Conservation (phyloP, 2,797 vertebrate species). For the Mustela erminea region DNA sequence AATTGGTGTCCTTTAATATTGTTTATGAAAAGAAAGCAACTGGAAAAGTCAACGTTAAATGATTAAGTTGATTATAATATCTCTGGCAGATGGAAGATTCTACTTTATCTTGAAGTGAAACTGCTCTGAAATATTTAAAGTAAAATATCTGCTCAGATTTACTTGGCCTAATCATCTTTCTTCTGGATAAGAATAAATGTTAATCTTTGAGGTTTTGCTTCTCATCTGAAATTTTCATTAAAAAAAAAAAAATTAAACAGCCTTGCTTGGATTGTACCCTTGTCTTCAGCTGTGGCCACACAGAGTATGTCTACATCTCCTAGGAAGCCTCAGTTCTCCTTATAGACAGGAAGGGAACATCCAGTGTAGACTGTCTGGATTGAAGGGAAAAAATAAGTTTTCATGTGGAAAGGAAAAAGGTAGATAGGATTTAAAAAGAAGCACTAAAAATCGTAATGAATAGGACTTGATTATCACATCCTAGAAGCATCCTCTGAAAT, state of each 20-base stretch:
- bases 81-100: background rate
- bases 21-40: constrained; percentile 42
- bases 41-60: constrained; percentile 4
- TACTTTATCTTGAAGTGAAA: constrained; percentile 41
- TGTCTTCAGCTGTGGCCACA: background rate
- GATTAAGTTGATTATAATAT: constrained; percentile 29
- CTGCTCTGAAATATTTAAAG: constrained; percentile 49
- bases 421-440: background rate
- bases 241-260: background rate
- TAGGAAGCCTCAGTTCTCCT: background rate
- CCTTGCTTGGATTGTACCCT: background rate
- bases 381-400: background rate
- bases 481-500: background rate
- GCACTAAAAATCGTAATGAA: background rate
- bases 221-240: background rate
- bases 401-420: background rate
- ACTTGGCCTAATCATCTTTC: background rate
- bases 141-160: constrained; percentile 30
- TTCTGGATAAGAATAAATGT: background rate
- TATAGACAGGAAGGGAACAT: background rate
- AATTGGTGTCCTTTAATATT: background rate
- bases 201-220: constrained; percentile 35
- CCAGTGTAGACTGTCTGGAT: background rate
- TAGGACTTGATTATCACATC: background rate
- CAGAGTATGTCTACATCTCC: background rate